These are phyloP conservation scores for Pseudomyrmex concolor DNA, from an alignment of 1,140 invertebrate genomes.

Conservation along the genomic window DNA sequence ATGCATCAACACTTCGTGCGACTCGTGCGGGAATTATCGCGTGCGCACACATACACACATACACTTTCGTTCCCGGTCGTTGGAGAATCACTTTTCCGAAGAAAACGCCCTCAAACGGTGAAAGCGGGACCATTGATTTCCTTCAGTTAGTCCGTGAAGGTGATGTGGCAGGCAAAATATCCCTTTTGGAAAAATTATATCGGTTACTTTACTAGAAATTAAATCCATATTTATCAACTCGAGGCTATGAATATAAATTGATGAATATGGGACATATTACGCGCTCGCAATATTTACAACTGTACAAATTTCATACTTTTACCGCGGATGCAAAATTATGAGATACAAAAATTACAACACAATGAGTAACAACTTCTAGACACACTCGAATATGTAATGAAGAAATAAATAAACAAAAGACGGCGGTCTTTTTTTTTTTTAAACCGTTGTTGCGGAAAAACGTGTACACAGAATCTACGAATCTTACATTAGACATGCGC, in stretches of 20 bases:
- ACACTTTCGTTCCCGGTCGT: conserved; percentile 60
- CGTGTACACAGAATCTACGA: conserved; percentile 2
- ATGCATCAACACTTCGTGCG: conserved; percentile 49
- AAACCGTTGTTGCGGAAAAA: not conserved
- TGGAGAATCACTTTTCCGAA: conserved; percentile 66
- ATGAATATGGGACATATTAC: not conserved
- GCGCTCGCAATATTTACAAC: too few relatives aligned
- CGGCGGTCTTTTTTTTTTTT: too few relatives aligned
- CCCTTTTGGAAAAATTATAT: not conserved
- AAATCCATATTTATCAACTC: not conserved
- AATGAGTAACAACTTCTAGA: too few relatives aligned
- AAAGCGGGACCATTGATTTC: conserved; percentile 66
- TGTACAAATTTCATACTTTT: too few relatives aligned
- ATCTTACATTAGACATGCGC: not conserved
- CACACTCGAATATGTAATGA: too few relatives aligned
- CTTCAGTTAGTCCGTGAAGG: conserved; percentile 37
- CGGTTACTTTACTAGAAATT: conserved; percentile 39
- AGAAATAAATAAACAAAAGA: too few relatives aligned
- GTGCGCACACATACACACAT: not conserved
- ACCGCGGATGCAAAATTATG: too few relatives aligned
- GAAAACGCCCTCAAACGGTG: conserved; percentile 72
- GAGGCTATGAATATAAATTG: not conserved
- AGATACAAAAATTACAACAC: too few relatives aligned
- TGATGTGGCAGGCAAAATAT: conserved; percentile 25
- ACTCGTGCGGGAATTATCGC: conserved; percentile 22